These are phyloP conservation scores for Mimachlamys varia DNA, from an alignment of 2,888 invertebrate genomes.

Conservation along the genomic window DNA sequence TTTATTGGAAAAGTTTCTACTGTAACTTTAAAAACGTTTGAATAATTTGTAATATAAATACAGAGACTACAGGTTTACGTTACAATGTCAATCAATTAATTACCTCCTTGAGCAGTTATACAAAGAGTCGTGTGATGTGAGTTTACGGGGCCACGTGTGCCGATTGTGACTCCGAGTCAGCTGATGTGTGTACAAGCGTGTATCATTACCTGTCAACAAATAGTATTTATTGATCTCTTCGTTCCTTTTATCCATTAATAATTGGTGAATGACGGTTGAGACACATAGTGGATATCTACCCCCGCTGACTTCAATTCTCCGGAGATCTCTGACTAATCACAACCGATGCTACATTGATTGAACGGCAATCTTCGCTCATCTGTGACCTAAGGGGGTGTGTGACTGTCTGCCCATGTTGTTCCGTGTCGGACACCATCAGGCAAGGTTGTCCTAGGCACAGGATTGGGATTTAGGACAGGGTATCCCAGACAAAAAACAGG, in stretches of 20 bases:
- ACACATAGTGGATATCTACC: constrained; percentile 19
- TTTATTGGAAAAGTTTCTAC: not conserved
- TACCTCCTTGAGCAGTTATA: not conserved
- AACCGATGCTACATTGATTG: constrained; percentile 9
- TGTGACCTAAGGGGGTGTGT: not conserved
- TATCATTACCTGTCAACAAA: constrained; percentile 14
- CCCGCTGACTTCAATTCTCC: not conserved
- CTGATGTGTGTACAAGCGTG: not conserved
- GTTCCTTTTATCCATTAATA: constrained; percentile 4
- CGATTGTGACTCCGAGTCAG: not conserved
- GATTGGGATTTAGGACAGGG: not conserved
- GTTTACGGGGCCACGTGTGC: constrained; percentile 1
- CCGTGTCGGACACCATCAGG: not conserved
- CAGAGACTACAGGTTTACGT: not conserved
- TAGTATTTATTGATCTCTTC: not conserved
- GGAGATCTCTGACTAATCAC: not conserved
- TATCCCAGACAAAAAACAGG: not conserved
- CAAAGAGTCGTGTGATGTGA: not conserved
- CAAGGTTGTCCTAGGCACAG: not conserved
- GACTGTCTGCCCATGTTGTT: not conserved
- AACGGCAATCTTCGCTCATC: constrained; percentile 11
- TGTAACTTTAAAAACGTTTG: not conserved
- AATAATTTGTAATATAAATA: not conserved
- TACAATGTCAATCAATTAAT: not conserved
- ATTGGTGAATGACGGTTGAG: constrained; percentile 20